Conservation (phyloP, 1,140 invertebrate genomes). For the Atopsyche davidsoni region DNA sequence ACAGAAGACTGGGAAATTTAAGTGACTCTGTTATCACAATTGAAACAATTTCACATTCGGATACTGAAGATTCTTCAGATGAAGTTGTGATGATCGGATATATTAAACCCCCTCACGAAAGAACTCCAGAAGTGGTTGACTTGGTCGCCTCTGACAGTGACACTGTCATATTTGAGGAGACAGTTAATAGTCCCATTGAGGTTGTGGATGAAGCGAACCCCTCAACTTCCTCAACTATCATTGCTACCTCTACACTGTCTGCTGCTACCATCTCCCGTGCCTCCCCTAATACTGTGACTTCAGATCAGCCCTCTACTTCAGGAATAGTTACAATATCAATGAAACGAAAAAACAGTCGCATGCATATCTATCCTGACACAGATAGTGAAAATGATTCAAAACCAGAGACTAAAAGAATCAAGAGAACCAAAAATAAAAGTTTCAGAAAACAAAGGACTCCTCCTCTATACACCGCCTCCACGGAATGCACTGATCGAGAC, state of each 20-base stretch:
- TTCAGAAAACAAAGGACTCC: background rate
- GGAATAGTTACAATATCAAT: slow-evolving; percentile 17
- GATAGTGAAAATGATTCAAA: slow-evolving; percentile 14
- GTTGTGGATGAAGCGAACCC: slow-evolving; percentile 7
- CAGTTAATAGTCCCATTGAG: slow-evolving; percentile 11
- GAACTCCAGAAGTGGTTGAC: slow-evolving; percentile 53
- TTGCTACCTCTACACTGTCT: too few relatives aligned
- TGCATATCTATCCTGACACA: slow-evolving; percentile 2
- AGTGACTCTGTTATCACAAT: slow-evolving; percentile 38
- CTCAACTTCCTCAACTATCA: background rate
- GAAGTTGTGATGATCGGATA: slow-evolving; percentile 46
- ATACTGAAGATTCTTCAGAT: slow-evolving; percentile 41
- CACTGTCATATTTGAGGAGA: slow-evolving; percentile 48
- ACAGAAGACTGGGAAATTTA: slow-evolving; percentile 5
- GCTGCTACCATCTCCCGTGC: background rate
- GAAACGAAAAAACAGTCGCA: slow-evolving; percentile 14
- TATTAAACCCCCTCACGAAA: slow-evolving; percentile 51
- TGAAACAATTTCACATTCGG: slow-evolving; percentile 44
- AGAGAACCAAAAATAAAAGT: slow-evolving; percentile 2
- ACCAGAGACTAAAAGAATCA: background rate
- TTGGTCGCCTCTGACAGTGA: slow-evolving; percentile 52
- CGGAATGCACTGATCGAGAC: slow-evolving; percentile 22
- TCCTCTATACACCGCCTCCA: slow-evolving; percentile 10
- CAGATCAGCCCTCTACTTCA: slow-evolving; percentile 19
- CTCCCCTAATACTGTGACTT: too few relatives aligned